phyloP scores from a whole-genome alignment of 1,140 invertebrate genomes.

The Nebria ingens region DNA sequence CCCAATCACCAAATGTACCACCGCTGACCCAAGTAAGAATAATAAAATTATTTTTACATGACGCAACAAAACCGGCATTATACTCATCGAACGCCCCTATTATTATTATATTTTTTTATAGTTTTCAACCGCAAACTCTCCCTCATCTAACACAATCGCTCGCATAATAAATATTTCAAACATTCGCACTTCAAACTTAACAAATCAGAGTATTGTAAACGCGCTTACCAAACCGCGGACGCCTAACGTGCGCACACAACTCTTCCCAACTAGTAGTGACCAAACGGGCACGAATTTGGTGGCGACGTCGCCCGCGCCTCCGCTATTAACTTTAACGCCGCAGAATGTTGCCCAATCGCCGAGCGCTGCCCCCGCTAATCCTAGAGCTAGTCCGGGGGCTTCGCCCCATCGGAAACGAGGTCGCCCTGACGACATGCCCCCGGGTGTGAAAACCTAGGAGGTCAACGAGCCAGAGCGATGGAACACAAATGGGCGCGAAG shows the following conservation, averaged over 20 bases:
- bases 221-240: conserved; percentile 24
- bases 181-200: conserved; percentile 26
- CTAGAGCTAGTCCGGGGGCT: conserved; percentile 17
- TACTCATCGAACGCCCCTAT: too few relatives aligned
- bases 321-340: conserved; percentile 31
- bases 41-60: not conserved
- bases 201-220: conserved; percentile 33
- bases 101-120: conserved; percentile 17
- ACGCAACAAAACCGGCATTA: too few relatives aligned
- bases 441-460: conserved; percentile 26
- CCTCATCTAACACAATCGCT: conserved; percentile 18
- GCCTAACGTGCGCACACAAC: conserved; percentile 26
- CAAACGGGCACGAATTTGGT: conserved; percentile 25
- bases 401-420: conserved; percentile 33
- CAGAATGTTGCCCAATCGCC: conserved; percentile 30
- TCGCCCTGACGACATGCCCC: conserved; percentile 25
- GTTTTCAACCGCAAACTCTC: conserved; percentile 21
- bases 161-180: conserved; percentile 30
- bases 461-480: conserved; percentile 34
- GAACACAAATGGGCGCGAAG: conserved; percentile 39
- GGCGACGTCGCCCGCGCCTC: conserved; percentile 29
- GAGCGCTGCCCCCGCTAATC: conserved; percentile 12
- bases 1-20: conserved; percentile 21
- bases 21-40: conserved; percentile 26
- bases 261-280: conserved; percentile 20